Conservation (phyloP, 2,797 vertebrate species). For the Urocyon cinereoargenteus region DNA sequence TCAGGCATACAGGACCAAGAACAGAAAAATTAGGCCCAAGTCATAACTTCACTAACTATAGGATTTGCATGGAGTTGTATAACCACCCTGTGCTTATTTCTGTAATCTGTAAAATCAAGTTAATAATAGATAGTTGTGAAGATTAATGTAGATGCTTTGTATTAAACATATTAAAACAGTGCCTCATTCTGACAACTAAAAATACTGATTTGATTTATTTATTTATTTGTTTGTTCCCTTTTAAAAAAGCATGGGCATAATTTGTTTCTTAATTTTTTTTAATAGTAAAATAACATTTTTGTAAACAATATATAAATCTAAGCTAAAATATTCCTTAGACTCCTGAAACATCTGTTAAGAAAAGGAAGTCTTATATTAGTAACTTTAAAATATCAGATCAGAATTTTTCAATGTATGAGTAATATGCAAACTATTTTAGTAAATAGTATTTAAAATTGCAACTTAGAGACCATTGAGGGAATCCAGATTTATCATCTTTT, state of each 20-base stretch:
- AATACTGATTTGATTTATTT: background rate
- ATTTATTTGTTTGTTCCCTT: background rate
- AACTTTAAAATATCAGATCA: background rate
- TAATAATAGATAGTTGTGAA: background rate
- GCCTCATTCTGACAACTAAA: background rate
- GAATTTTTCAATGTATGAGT: background rate
- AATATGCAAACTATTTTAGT: conserved; percentile 8
- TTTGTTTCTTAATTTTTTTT: conserved; percentile 16
- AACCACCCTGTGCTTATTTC: background rate
- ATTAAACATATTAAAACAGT: background rate
- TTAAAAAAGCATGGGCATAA: background rate
- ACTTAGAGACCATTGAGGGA: background rate
- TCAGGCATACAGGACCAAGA: background rate
- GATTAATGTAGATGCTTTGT: background rate
- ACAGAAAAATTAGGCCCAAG: background rate
- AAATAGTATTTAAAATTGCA: conserved; percentile 19
- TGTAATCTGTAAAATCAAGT: background rate
- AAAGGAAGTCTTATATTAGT: background rate
- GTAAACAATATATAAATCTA: background rate
- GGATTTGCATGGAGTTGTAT: background rate
- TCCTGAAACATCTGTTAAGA: background rate
- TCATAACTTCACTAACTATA: background rate
- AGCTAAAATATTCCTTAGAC: background rate
- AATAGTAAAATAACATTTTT: background rate
- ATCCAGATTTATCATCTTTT: background rate